These are phyloP conservation scores for Drosophila borealis DNA, from an alignment of 2,888 invertebrate species.

Conservation along the genomic window DNA sequence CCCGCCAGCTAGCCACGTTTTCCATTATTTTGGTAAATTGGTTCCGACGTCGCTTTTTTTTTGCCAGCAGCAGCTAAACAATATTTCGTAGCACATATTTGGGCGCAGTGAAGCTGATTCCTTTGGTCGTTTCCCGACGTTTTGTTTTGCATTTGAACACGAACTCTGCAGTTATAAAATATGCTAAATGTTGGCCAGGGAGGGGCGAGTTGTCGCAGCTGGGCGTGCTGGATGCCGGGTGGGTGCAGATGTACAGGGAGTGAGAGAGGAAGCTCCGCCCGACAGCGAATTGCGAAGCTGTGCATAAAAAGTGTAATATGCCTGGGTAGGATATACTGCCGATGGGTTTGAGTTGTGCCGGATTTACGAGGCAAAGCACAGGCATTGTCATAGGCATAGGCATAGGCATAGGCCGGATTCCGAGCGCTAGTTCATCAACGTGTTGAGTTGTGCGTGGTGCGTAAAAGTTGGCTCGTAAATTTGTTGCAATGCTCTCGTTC, in stretches of 20 bases:
- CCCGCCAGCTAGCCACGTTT: conserved; percentile 38
- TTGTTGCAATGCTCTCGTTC: conserved; percentile 59
- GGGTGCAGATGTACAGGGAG: neutral
- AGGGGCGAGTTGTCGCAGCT: conserved; percentile 1
- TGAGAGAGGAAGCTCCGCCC: conserved; percentile 8
- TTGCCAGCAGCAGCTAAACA: conserved; percentile 16
- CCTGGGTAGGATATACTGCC: conserved; percentile 15
- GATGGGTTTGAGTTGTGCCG: conserved; percentile 40
- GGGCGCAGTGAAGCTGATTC: conserved; percentile 35
- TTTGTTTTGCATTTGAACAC: conserved; percentile 61
- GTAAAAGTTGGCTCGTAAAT: conserved; percentile 72
- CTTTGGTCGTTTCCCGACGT: conserved; percentile 1
- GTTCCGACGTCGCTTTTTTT: conserved; percentile 36
- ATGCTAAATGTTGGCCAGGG: neutral
- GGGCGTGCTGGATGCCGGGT: neutral
- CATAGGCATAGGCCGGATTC: conserved; percentile 15
- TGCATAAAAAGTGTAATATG: conserved; percentile 67
- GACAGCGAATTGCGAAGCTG: conserved; percentile 12
- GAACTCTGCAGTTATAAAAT: conserved; percentile 58
- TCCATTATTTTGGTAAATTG: conserved; percentile 73
- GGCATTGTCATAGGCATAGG: conserved; percentile 30
- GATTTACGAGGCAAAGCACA: conserved; percentile 60
- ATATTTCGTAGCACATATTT: conserved; percentile 49
- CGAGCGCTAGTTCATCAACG: conserved; percentile 64
- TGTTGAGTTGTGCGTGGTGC: conserved; percentile 63